Conservation (phyloP, 2,797 vertebrate genomes). For the Apogon talboti region DNA sequence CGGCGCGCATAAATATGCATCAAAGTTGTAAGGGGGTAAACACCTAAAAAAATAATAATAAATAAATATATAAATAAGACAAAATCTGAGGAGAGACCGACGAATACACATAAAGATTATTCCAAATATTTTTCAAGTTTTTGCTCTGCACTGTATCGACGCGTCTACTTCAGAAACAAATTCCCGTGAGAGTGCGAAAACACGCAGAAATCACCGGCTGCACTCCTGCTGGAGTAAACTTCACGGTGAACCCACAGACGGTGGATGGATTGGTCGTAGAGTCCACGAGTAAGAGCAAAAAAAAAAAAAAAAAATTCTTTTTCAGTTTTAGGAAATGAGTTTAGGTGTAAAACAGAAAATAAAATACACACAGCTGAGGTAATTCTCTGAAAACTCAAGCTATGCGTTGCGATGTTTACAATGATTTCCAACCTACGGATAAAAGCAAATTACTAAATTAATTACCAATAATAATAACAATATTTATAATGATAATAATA, state of each 20-base stretch:
- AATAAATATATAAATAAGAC: constrained; percentile 19
- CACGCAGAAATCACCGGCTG: constrained; percentile 37
- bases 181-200: constrained; percentile 64
- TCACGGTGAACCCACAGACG: constrained; percentile 46
- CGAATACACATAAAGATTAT: constrained; percentile 70
- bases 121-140: constrained; percentile 62
- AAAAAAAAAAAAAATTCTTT: too few species aligned
- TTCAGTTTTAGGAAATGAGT: background rate
- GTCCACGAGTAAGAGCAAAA: constrained; percentile 2
- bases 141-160: constrained; percentile 63
- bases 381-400: background rate
- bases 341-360: background rate
- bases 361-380: background rate
- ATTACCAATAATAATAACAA: background rate
- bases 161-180: constrained; percentile 67
- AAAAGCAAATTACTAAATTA: background rate
- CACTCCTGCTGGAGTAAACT: constrained; percentile 46
- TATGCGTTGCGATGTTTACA: background rate
- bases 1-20: constrained; percentile 77
- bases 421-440: constrained; percentile 4
- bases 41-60: constrained; percentile 58
- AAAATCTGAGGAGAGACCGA: constrained; percentile 48
- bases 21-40: constrained; percentile 72
- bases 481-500: background rate
- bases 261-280: constrained; percentile 31